Conservation (phyloP, 2,888 invertebrate species). For the Ophion obscuratus region DNA sequence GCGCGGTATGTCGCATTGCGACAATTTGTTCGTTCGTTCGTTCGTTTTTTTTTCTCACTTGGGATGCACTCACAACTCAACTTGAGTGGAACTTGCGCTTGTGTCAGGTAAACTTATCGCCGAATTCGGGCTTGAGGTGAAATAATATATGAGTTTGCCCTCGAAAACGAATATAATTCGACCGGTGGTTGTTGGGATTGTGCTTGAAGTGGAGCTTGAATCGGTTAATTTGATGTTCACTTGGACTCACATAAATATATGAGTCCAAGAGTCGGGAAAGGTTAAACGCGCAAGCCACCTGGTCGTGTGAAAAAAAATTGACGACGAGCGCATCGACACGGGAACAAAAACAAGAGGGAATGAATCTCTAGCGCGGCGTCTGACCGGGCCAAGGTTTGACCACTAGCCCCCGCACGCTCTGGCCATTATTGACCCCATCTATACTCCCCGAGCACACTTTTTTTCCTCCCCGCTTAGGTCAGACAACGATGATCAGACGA, state of each 20-base stretch:
- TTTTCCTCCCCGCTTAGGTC: background rate
- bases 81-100: background rate
- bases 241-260: too few relatives aligned
- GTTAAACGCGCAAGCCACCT: background rate
- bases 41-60: background rate
- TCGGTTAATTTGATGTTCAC: too few relatives aligned
- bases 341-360: background rate
- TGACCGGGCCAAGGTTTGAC: slow-evolving; percentile 57
- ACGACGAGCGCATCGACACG: slow-evolving; percentile 26
- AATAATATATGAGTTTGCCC: too few relatives aligned
- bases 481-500: background rate
- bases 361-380: background rate
- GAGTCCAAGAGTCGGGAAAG: too few relatives aligned
- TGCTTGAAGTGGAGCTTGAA: too few relatives aligned
- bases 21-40: background rate
- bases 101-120: background rate
- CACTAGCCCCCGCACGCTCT: slow-evolving; percentile 12
- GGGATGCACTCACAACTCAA: background rate
- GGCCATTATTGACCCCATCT: slow-evolving; percentile 55
- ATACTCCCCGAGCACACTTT: slow-evolving; percentile 13
- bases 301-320: background rate
- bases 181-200: too few relatives aligned
- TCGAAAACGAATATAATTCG: too few relatives aligned
- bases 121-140: too few relatives aligned
- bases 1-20: slow-evolving; percentile 17